A percentile compares a stretch with the other conserved stretches of the same genome.
Evolutionary conservation across 2,797 vertebrate genomes (phyloP).

Genomic region (Megaceryle alcyon): DNA sequence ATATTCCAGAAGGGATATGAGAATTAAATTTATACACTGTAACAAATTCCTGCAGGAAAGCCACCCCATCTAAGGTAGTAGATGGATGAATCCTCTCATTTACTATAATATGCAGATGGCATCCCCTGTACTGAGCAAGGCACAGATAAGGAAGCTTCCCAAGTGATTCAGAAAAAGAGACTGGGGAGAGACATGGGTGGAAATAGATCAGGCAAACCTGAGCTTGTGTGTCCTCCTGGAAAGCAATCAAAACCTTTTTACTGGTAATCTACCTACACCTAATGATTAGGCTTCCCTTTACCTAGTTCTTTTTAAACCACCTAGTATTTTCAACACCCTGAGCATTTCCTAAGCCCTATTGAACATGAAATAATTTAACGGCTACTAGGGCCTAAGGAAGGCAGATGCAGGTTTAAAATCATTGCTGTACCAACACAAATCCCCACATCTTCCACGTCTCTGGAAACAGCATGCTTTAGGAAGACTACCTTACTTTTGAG

Average conservation of each 20-base stretch:
- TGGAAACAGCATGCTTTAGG: not conserved
- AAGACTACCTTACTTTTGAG: not conserved
- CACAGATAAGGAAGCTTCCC: constrained; percentile 24
- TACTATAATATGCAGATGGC: constrained; percentile 24
- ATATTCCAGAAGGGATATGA: constrained; percentile 60
- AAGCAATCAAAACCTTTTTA: not conserved
- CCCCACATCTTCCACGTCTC: not conserved
- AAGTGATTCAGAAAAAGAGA: not conserved
- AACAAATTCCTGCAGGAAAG: constrained; percentile 65
- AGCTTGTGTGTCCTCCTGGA: not conserved
- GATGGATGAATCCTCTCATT: constrained; percentile 43
- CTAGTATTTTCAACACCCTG: not conserved
- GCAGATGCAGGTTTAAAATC: not conserved
- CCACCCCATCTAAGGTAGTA: constrained; percentile 50
- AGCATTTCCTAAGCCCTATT: not conserved
- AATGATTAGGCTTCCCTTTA: not conserved
- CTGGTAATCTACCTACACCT: not conserved
- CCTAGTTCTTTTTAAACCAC: not conserved
- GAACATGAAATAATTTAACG: not conserved
- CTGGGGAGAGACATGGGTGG: not conserved
- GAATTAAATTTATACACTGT: constrained; percentile 67
- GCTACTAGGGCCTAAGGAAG: not conserved
- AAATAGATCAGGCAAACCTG: not conserved
- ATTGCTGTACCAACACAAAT: not conserved
- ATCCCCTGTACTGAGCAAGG: not conserved